Conservation (phyloP, 2,888 invertebrate genomes). For the Ellobium chinense region DNA sequence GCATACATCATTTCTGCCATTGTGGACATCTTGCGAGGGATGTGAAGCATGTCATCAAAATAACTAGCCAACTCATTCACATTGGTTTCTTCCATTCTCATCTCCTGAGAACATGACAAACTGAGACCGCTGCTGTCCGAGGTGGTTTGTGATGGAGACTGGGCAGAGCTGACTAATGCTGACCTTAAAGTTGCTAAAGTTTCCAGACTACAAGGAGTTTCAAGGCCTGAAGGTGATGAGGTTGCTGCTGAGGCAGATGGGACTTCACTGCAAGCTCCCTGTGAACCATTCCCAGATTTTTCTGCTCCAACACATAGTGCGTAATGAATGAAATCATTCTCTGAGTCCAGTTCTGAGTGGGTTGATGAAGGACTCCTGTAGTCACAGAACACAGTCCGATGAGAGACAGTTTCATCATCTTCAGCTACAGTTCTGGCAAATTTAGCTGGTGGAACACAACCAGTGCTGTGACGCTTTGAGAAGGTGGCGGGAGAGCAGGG, state of each 20-base stretch:
- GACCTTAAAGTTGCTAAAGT: not conserved
- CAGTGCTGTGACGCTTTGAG: slow-evolving; percentile 14
- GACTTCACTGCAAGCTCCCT: not conserved
- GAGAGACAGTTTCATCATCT: not conserved
- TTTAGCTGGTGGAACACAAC: slow-evolving; percentile 17
- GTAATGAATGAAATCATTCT: too few relatives aligned
- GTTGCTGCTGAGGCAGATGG: not conserved
- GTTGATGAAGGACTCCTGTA: not conserved
- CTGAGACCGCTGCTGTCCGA: not conserved
- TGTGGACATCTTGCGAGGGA: slow-evolving; percentile 97
- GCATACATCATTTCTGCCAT: slow-evolving; percentile 99
- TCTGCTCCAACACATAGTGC: too few relatives aligned
- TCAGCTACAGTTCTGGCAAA: not conserved
- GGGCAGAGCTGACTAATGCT: not conserved
- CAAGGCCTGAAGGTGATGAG: slow-evolving; percentile 18
- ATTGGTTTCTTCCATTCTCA: slow-evolving; percentile 83
- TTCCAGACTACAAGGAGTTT: not conserved
- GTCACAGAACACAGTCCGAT: not conserved
- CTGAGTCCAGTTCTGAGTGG: not conserved
- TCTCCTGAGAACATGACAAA: slow-evolving; percentile 87
- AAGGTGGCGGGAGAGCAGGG: not conserved
- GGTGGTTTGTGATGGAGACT: not conserved
- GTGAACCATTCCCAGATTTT: not conserved
- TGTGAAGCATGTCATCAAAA: slow-evolving; percentile 96
- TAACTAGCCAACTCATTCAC: slow-evolving; percentile 97